Evolutionary conservation across 92 coral and sea anemone genomes (phyloP).

Genomic region (Umimayanthus chanpuru): DNA sequence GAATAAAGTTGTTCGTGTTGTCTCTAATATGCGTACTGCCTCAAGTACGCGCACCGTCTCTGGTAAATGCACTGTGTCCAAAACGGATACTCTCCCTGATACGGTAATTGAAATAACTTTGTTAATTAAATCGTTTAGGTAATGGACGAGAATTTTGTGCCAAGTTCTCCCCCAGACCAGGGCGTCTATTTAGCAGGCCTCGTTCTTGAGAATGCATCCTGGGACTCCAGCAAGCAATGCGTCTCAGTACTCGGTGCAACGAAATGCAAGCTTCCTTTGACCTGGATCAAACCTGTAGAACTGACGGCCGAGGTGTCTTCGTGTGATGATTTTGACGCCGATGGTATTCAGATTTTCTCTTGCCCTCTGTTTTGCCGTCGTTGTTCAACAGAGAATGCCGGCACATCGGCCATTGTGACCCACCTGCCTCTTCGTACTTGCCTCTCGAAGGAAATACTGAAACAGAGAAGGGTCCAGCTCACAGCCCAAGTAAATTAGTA

Average conservation of each 20-base stretch:
- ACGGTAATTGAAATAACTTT: neutral
- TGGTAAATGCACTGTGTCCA: too few relatives aligned
- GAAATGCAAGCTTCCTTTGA: constrained; percentile 63
- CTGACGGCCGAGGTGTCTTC: constrained; percentile 32
- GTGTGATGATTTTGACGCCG: constrained; percentile 15
- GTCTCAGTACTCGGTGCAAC: constrained; percentile 27
- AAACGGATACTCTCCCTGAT: too few relatives aligned
- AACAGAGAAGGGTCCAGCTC: constrained; percentile 56
- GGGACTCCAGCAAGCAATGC: constrained; percentile 69
- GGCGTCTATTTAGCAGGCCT: constrained; percentile 81
- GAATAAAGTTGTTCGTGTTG: too few relatives aligned
- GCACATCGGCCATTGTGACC: constrained; percentile 44
- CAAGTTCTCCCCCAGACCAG: constrained; percentile 70
- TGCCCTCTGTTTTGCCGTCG: constrained; percentile 65
- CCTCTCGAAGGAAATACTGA: constrained; percentile 46
- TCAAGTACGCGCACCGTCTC: too few relatives aligned
- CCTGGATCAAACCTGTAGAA: constrained; percentile 61
- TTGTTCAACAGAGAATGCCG: neutral
- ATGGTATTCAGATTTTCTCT: constrained; percentile 55
- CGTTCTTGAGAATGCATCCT: constrained; percentile 77
- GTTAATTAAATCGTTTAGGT: constrained; percentile 45
- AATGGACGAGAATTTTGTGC: constrained; percentile 46
- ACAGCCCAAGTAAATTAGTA: neutral
- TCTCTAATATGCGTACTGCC: too few relatives aligned
- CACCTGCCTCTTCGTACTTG: constrained; percentile 61